Conservation (phyloP, 1,140 invertebrate species). For the Lucilia sericata region DNA sequence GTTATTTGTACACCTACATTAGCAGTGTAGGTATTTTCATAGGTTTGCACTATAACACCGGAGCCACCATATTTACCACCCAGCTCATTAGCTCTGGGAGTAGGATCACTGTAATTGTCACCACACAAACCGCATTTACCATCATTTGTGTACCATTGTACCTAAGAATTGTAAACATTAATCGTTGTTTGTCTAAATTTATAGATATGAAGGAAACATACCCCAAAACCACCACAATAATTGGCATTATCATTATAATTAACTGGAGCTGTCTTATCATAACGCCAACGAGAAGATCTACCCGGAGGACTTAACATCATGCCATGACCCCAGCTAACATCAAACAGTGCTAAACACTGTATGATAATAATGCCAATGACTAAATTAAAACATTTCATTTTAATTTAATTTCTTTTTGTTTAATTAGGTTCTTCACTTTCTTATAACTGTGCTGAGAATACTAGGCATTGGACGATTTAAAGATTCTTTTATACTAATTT, state of each 20-base stretch:
- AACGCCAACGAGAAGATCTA: constrained; percentile 76
- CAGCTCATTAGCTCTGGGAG: constrained; percentile 74
- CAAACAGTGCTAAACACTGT: neutral
- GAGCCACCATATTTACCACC: constrained; percentile 72
- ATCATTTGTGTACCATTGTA: constrained; percentile 68
- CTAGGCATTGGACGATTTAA: neutral
- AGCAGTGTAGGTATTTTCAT: constrained; percentile 62
- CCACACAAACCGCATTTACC: constrained; percentile 74
- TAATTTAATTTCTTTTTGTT: neutral
- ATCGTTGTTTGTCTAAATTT: neutral
- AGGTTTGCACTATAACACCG: constrained; percentile 70
- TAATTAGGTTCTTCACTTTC: constrained; percentile 2
- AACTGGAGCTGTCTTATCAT: constrained; percentile 70
- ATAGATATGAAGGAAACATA: constrained; percentile 58
- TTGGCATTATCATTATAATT: constrained; percentile 77
- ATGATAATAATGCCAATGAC: neutral
- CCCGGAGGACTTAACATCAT: constrained; percentile 77
- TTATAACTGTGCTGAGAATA: neutral
- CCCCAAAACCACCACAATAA: constrained; percentile 76
- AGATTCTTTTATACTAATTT: constrained; percentile 1
- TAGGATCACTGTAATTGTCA: constrained; percentile 69
- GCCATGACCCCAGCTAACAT: constrained; percentile 71
- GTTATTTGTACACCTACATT: constrained; percentile 69
- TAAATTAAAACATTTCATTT: neutral
- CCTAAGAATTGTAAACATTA: constrained; percentile 15